Evolutionary conservation across 2,888 invertebrate species (phyloP).

Genomic region (Idaea aversata): DNA sequence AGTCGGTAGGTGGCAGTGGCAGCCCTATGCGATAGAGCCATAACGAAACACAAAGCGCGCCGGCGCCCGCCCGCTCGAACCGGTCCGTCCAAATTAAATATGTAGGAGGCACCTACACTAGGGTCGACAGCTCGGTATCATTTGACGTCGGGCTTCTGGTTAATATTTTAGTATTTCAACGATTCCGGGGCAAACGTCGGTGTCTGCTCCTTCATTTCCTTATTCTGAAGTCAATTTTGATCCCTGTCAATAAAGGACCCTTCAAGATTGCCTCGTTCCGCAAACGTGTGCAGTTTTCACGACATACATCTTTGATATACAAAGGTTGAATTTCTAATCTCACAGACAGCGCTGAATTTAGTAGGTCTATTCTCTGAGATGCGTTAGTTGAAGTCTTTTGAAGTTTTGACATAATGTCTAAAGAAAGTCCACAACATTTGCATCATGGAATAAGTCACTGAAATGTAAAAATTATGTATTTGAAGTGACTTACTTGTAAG

Average conservation of each 20-base stretch:
- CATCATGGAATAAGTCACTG: too few species aligned
- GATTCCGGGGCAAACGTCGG: not conserved
- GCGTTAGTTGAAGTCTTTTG: too few species aligned
- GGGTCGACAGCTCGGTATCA: constrained; percentile 40
- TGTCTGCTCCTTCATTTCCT: not conserved
- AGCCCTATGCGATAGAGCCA: constrained; percentile 62
- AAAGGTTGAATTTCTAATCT: not conserved
- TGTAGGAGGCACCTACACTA: constrained; percentile 75
- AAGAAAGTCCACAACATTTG: too few species aligned
- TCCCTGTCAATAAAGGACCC: not conserved
- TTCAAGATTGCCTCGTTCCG: not conserved
- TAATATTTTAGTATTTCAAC: not conserved
- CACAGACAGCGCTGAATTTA: too few species aligned
- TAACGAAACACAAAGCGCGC: constrained; percentile 75
- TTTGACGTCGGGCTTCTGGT: not conserved
- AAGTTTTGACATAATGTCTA: too few species aligned
- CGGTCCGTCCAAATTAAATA: constrained; percentile 79
- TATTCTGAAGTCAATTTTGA: constrained; percentile 1
- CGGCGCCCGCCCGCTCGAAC: constrained; percentile 68
- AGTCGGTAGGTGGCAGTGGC: constrained; percentile 28
- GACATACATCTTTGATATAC: not conserved
- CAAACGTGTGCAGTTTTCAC: constrained; percentile 4
- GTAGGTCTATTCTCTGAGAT: too few species aligned
- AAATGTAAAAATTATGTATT: too few species aligned
- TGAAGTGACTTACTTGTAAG: too few species aligned